Percentiles rank a stretch among this genome's conserved stretches.
These are phyloP conservation scores for Xylocopa sonorina DNA, from an alignment of 1,140 invertebrate species.

Conservation along the genomic window DNA sequence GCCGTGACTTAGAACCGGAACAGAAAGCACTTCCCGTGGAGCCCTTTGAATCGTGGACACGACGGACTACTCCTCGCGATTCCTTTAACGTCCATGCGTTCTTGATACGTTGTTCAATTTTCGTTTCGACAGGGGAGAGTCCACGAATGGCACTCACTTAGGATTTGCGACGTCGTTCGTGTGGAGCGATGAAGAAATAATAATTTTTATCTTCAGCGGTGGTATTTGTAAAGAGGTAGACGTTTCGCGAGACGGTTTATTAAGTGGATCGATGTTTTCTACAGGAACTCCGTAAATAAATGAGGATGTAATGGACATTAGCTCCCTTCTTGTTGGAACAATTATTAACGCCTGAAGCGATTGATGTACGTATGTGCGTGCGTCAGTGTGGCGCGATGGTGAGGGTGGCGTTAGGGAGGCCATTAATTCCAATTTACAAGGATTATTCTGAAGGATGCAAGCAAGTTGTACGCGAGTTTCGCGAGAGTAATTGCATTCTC, in stretches of 20 bases:
- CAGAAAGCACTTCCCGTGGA: background rate
- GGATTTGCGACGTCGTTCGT: no score
- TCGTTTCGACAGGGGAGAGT: no score
- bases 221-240: no score
- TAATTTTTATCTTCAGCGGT: no score
- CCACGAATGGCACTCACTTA: no score
- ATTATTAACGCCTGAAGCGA: background rate
- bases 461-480: conserved; percentile 36
- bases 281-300: background rate
- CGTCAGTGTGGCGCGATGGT: background rate
- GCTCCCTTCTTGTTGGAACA: background rate
- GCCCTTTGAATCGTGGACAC: background rate
- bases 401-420: background rate
- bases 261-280: no score
- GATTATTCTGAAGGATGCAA: conserved; percentile 24
- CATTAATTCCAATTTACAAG: conserved; percentile 58
- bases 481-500: background rate
- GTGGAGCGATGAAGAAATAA: no score
- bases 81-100: no score
- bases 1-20: background rate
- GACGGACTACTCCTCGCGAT: no score
- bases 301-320: background rate
- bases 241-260: no score
- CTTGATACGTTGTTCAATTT: background rate
- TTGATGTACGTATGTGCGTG: background rate